Evolutionary conservation across 2,797 vertebrate species (phyloP), one percentile per base, ranked within the genome.

Genomic region (Emys orbicularis): DNA sequence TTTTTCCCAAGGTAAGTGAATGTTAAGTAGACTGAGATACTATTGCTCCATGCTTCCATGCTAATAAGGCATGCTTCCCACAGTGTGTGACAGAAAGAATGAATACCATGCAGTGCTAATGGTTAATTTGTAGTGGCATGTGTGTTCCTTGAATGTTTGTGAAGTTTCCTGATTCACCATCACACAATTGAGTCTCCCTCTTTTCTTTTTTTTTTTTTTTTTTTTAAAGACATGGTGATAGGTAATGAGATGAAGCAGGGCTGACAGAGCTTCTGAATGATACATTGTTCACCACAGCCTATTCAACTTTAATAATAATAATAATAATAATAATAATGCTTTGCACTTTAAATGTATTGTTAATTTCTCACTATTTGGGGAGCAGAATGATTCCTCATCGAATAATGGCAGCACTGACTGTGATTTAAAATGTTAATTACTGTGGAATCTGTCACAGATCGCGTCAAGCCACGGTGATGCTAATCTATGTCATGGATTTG

Each of bases 51-150:
- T 95, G 93, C 95, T 97, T 96, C 96, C 83, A 97, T 98, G 97
- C 98, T 98, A 98, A 98, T 98, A 98, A 98, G 97, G 97, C 96
- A 12, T 97, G 97, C 97, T 98, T 98, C 98, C 97, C 98, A 98
- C 98, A 98, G 98, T 97, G 98, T 97, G 97, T 98, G 98, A 98
- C 98, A 98, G 97, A 97, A 96, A 96, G 97, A 96, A 98, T 98
- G 98, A 98, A 98, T 98, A 95, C 98, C 92, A 95, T 95, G 97
- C 94, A 97, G 92, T 31, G 92, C 97, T 98, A 98, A 98, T 97
- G 98, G 97, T 98, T 98, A 98, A 98, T 98, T 98, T 98, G 98
- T 98, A 98, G 97, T 98, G 98, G 97, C 98, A 98, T 98, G 98
- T 98, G 98, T 98, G 95, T 98, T 98, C 97, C 97, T 97, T 98